Conservation (phyloP, 92 coral and sea anemone genomes). For the Palythoa caribaeorum region DNA sequence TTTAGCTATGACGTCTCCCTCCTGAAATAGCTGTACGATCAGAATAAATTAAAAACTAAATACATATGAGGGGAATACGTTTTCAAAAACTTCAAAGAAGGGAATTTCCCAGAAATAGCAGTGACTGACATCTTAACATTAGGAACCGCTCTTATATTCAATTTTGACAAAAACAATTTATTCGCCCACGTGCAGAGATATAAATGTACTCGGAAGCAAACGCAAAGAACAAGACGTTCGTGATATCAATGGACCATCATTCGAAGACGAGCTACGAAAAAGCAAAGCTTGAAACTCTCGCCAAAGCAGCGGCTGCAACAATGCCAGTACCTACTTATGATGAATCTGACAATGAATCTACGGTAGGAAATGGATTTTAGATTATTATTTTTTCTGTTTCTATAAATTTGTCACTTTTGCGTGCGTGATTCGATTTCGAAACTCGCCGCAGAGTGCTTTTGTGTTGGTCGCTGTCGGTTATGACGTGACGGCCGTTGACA, state of each 20-base stretch:
- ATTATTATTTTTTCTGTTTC: not conserved
- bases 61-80: not conserved
- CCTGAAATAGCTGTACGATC: constrained; percentile 31
- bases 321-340: constrained; percentile 88
- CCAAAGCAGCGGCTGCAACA: constrained; percentile 43
- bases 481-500: constrained; percentile 20
- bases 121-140: not conserved
- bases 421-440: not conserved
- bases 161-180: constrained; percentile 3
- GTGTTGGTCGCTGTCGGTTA: too few relatives aligned
- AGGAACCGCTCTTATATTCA: not conserved
- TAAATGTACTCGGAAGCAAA: constrained; percentile 41
- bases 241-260: constrained; percentile 39
- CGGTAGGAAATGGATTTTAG: constrained; percentile 58
- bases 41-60: not conserved
- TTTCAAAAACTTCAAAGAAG: constrained; percentile 12
- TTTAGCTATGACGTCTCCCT: not conserved
- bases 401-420: not conserved
- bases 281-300: constrained; percentile 36
- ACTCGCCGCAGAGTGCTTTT: not conserved
- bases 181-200: constrained; percentile 42
- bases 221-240: constrained; percentile 24
- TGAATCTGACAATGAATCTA: constrained; percentile 89
- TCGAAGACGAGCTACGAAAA: constrained; percentile 2
- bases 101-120: constrained; percentile 48